phyloP scores from a whole-genome alignment of 2,888 invertebrate species.

The Sthenelais limicola region DNA sequence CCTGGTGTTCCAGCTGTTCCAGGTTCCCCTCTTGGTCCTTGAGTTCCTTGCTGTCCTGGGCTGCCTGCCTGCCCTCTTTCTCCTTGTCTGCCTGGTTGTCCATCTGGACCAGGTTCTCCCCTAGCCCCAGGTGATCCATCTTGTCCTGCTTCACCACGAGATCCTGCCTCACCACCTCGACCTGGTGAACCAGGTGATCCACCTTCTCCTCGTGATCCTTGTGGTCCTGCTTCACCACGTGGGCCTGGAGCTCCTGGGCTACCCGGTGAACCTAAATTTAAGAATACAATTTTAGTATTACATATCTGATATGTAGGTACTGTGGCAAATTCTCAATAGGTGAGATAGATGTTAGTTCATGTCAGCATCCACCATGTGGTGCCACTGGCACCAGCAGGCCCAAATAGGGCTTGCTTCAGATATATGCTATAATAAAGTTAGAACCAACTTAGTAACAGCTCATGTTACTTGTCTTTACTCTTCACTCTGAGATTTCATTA shows the following conservation, averaged over 20 bases:
- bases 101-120: constrained; percentile 25
- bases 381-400: too few relatives aligned
- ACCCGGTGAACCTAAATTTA: constrained; percentile 36
- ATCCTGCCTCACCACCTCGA: constrained; percentile 40
- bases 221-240: constrained; percentile 43
- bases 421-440: too few relatives aligned
- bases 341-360: too few relatives aligned
- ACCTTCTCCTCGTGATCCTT: constrained; percentile 39
- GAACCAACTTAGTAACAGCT: too few relatives aligned
- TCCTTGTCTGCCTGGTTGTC: neutral
- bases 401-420: too few relatives aligned
- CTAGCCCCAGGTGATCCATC: constrained; percentile 47
- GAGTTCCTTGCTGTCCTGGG: constrained; percentile 66
- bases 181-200: constrained; percentile 36
- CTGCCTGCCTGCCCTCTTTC: constrained; percentile 17
- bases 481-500: too few relatives aligned
- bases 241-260: constrained; percentile 45
- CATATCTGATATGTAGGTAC: too few relatives aligned
- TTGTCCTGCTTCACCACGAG: constrained; percentile 42
- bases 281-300: too few relatives aligned
- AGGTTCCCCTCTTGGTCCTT: constrained; percentile 59
- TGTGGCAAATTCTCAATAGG: too few relatives aligned
- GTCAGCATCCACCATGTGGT: too few relatives aligned
- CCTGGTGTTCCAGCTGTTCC: constrained; percentile 46
- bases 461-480: too few relatives aligned